Evolutionary conservation across 2,888 invertebrate species (phyloP), one percentile per base, ranked within the genome.

Genomic region (Lasioglossum villosulum): DNA sequence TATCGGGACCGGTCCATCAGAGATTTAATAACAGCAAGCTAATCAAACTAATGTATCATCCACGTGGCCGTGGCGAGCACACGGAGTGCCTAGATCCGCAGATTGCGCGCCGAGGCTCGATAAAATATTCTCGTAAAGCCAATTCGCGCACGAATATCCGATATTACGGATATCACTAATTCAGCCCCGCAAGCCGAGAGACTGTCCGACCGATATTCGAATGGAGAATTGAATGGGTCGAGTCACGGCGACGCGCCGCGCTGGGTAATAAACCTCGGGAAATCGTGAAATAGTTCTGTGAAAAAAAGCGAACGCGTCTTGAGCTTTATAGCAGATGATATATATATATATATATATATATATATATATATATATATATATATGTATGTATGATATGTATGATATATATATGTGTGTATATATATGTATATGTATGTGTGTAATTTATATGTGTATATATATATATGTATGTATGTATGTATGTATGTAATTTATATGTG

Each of bases 261-360:
- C 12, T 27, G n/a, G 27, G 4, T 14, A 27, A 59, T 27, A 27
- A 59, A 27, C 56, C 56, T n/a, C 4, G 56, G 56, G 10, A 56
- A 27, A n/a, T 59, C 56, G 27, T 27, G 27, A 14, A 27, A n/a
- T 4, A 59, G 27, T 59, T 59, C 27, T 14, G n/a, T 14, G 4
- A 63, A 66, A 66, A 42, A 42, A n/a, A 10, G 75, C 75, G 81
- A 45, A 79, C 70, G 82, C 23, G 48, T 77, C 88, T 86, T 82
- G 78, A 88, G 56, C 78, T 27, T 83, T 87, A 80, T 70, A 86
- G 86, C 75, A 23, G 23, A 23, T 42, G 4, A 2, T 42, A 42
- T 19, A 5, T 45, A 5, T 45, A 45, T 16, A 48, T 23, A 16
- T 45, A 5, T 45, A 34, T 3, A 34, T 34, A 34, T 34, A n/a